Evolutionary conservation across 1,140 invertebrate genomes (phyloP), one percentile per base, ranked within the genome.

Genomic region (Caerostris darwini): DNA sequence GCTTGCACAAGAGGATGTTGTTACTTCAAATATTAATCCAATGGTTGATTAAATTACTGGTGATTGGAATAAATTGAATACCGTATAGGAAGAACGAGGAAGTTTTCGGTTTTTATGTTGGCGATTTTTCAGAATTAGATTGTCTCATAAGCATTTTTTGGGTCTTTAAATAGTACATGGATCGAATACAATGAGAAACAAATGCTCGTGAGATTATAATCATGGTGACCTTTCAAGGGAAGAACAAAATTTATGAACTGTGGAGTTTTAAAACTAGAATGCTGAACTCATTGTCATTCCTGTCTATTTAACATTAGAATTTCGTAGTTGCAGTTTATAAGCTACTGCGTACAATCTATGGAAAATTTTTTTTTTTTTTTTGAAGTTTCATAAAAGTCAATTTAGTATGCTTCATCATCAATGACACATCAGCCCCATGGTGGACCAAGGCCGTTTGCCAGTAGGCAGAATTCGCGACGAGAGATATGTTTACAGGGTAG

Each of bases 31-130:
- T 50, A 50, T 77, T 77, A 77, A 77, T 77, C 71, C 71, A 53
- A 77, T 34, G 10, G 10, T 12, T 50, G 71, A 77, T 77, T 77
- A 77, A 77, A 77, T 77, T 77, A 77, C 71, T 77, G 71, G 4
- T 50, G 19, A 12, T 53, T 4, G 34, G 71, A 77, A 77, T 77
- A 77, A 77, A 50, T 77, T 77, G 19, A 50, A 53, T 50, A 1
- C 34, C 34, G 53, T 77, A 50, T 77, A 77, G 34, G 19, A 3
- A 77, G 34, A 77, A 77, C 19, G 10, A 77, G 71, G 71, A 77
- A 77, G 71, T 77, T 5, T 77, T 77, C 12, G 53, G 34, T 34
- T 0, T 77, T 3, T 19, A 53, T 19, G 19, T 7, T 12, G 71
- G 5, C 34, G 4, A 53, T 12, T 64, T 77, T 77, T 77, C 8